Percentiles rank a stretch among this genome's conserved stretches.
Conservation (phyloP, 2,888 invertebrate genomes). For the Andrena flavipes region DNA sequence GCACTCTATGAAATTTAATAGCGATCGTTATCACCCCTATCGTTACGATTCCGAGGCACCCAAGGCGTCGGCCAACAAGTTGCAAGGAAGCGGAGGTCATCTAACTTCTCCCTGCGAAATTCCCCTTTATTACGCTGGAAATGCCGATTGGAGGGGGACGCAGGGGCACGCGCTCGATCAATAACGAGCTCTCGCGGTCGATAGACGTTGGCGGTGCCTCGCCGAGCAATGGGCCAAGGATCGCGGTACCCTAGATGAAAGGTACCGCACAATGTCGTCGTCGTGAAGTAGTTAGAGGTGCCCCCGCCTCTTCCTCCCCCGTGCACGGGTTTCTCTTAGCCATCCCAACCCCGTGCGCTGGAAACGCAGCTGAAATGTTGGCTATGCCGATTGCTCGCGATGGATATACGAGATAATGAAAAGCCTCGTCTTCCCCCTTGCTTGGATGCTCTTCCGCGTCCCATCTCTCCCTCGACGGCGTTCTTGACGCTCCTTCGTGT, state of each 20-base stretch:
- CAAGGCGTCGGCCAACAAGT: too few relatives aligned
- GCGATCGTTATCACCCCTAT: too few relatives aligned
- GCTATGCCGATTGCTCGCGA: conserved; percentile 79
- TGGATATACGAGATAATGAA: conserved; percentile 80
- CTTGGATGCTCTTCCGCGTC: conserved; percentile 73
- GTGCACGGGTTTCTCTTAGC: conserved; percentile 18
- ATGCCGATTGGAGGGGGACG: too few relatives aligned
- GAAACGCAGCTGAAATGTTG: conserved; percentile 74
- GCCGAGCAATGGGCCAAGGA: conserved; percentile 3
- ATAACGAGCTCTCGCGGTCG: conserved; percentile 13
- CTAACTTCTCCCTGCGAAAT: too few relatives aligned
- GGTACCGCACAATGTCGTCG: conserved; percentile 78
- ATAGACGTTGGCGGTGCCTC: conserved; percentile 12
- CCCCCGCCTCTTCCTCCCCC: conserved; percentile 39
- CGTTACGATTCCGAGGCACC: too few relatives aligned
- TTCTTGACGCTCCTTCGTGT: conserved; percentile 1
- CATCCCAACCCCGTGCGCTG: conserved; percentile 42
- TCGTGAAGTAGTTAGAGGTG: conserved; percentile 75
- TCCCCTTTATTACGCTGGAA: too few relatives aligned
- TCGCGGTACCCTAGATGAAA: conserved; percentile 76
- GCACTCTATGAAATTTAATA: not conserved
- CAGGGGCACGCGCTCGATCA: conserved; percentile 7
- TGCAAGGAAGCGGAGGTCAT: too few relatives aligned
- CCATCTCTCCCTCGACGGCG: conserved; percentile 24
- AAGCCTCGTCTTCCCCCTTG: conserved; percentile 71